Evolutionary conservation across 1,140 invertebrate species (phyloP).

Genomic region (Macrocentrus cingulum): DNA sequence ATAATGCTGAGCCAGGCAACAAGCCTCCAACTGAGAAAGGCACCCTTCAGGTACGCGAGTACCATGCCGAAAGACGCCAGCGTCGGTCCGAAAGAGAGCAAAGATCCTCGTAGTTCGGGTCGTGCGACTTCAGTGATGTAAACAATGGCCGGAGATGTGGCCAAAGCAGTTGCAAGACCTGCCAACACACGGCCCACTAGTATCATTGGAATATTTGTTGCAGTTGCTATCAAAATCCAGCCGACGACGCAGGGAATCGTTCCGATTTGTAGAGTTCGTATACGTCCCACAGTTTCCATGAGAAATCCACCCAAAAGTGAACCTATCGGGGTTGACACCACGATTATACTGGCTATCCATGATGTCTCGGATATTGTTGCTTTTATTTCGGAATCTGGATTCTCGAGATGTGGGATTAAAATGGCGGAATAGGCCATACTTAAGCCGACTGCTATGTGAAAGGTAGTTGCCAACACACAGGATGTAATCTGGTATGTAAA

Average conservation of each 20-base stretch:
- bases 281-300: conserved; percentile 67
- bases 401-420: conserved; percentile 60
- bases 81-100: conserved; percentile 61
- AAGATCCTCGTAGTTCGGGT: conserved; percentile 62
- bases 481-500: conserved; percentile 53
- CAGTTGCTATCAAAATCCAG: conserved; percentile 64
- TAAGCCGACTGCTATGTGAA: conserved; percentile 63
- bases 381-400: conserved; percentile 42
- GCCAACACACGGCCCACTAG: conserved; percentile 67
- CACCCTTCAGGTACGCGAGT: conserved; percentile 63
- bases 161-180: conserved; percentile 62
- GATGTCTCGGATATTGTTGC: conserved; percentile 54
- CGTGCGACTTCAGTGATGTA: conserved; percentile 66
- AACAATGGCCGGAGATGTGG: conserved; percentile 64
- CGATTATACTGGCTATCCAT: conserved; percentile 63
- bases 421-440: conserved; percentile 63
- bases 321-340: conserved; percentile 60
- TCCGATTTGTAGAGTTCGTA: conserved; percentile 64
- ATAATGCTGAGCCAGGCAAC: conserved; percentile 62
- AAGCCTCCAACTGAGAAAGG: conserved; percentile 62
- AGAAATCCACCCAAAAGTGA: conserved; percentile 61
- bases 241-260: conserved; percentile 65
- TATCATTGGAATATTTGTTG: conserved; percentile 56
- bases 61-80: conserved; percentile 62
- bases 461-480: conserved; percentile 60